Evolutionary conservation across 2,888 invertebrate genomes (phyloP), one percentile per base, ranked within the genome.

Genomic region (Ecliptopera silaceata): DNA sequence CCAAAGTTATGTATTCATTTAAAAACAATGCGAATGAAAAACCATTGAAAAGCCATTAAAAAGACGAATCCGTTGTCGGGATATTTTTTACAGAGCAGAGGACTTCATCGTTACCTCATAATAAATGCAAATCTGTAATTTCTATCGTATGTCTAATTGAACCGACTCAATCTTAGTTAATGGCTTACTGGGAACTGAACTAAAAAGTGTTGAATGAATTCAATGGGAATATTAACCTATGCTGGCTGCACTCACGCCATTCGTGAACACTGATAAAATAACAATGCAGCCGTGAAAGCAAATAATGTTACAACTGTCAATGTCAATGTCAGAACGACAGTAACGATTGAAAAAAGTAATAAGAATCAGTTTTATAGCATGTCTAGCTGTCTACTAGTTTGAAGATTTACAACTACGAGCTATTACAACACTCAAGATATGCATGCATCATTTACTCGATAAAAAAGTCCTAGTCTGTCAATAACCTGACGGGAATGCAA

Each of bases 181-280:
- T 61, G 67, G 66, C 59, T 74, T 75, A 71, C 74, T 82, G 81
- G 72, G 80, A 82, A 81, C 74, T 65, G 64, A 53, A 48, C 61
- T 75, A 77, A 80, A 80, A 80, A 81, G 63, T 47, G 58, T 45
- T 63, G 55, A 48, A 48, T 48, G 54, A 47, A 54, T 55, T 58
- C 69, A 67, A 69, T 66, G 72, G 65, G 73, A 70, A 68, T 69
- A 54, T 51, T 57, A 52, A 61, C 41, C 56, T 31, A 58, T 66
- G 69, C 69, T 62, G 65, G 65, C 52, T 54, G 44, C 61, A 60
- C 61, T 52, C 73, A 75, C 74, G 75, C 74, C 50, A 72, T 61
- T 48, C 61, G 65, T 55, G 62, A 66, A 64, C 64, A 57, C 49
- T 46, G 55, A 53, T 61, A 59, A 54, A 52, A 56, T 65, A 69